Conservation (phyloP, 2,888 invertebrate species). For the Empis stercorea region DNA sequence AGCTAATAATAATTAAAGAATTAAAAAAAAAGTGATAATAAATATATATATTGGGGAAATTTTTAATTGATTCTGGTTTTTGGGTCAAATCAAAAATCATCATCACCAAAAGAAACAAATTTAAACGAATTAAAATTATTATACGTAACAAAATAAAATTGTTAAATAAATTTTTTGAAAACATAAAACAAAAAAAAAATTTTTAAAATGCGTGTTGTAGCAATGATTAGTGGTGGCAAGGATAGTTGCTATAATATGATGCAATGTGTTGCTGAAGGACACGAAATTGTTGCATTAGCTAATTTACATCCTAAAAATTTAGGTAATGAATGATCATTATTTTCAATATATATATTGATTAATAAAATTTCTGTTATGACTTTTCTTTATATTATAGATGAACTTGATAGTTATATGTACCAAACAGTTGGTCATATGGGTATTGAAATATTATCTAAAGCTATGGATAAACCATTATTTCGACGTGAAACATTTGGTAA, state of each 20-base stretch:
- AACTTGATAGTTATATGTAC: slow-evolving; percentile 97
- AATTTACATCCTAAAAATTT: slow-evolving; percentile 79
- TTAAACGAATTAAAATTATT: too few relatives aligned
- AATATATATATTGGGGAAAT: too few relatives aligned
- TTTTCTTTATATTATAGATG: slow-evolving; percentile 44
- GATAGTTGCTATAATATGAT: slow-evolving; percentile 99
- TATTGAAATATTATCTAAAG: slow-evolving; percentile 80
- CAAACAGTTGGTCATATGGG: slow-evolving; percentile 98
- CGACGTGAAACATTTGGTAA: slow-evolving; percentile 71
- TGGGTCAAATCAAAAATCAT: too few relatives aligned
- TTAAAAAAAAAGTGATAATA: too few relatives aligned
- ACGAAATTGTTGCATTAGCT: slow-evolving; percentile 85
- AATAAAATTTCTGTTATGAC: background rate
- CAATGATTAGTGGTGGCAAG: slow-evolving; percentile 93
- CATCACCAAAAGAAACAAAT: too few relatives aligned
- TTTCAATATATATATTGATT: background rate
- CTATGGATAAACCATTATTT: slow-evolving; percentile 86
- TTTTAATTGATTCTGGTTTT: too few relatives aligned
- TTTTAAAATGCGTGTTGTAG: slow-evolving; percentile 69
- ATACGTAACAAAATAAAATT: too few relatives aligned
- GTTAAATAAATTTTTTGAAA: too few relatives aligned
- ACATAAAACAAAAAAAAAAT: background rate
- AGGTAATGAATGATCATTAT: slow-evolving; percentile 43
- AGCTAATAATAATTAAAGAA: too few relatives aligned
- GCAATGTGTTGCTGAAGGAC: slow-evolving; percentile 92